Evolutionary conservation across 2,888 invertebrate species (phyloP), one percentile per base, ranked within the genome.

Genomic region (Acrocyrtus sp.): DNA sequence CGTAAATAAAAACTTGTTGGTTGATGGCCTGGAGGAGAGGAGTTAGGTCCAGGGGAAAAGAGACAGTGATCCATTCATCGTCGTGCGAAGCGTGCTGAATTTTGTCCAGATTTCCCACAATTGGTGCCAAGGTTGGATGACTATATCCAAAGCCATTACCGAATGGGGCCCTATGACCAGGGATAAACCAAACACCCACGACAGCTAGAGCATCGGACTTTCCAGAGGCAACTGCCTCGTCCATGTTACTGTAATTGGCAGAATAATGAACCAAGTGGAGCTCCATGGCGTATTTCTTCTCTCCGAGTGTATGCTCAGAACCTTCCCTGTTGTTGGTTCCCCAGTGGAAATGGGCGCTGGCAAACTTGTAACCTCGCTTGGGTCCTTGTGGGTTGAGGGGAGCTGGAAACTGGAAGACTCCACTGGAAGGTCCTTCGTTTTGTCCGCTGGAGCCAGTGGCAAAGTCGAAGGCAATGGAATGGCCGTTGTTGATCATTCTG

Each of bases 201-300:
- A 57, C 56, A 19, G 39, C n/a, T 21, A 57, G 21, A 2, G 56
- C 60, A 6, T 15, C n/a, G 15, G 8, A 12, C n/a, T 60, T 26
- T 8, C 41, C 41, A 19, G 56, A 57, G 4, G 39, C 39, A 4
- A 41, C n/a, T 21, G 56, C 56, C 10, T 21, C 56, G 4, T 21
- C 17, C 5, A 57, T 39, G 41, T 21, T 22, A 4, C 4, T 3
- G 21, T 57, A 57, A 12, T 19, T 39, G 5, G 41, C 39, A 8
- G 39, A 41, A 41, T 41, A 57, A 21, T 57, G 56, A 21, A 57
- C 56, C 17, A 57, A 41, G 27, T 57, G 56, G 21, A 57, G 56
- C n/a, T 57, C 56, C 56, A 57, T 57, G 3, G 56, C 56, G 41
- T 5, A 19, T 19, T 19, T 12, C 3, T 12, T 12, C 6, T 27